Evolutionary conservation across 1,140 invertebrate genomes (phyloP).

Genomic region (Drosophila tani): DNA sequence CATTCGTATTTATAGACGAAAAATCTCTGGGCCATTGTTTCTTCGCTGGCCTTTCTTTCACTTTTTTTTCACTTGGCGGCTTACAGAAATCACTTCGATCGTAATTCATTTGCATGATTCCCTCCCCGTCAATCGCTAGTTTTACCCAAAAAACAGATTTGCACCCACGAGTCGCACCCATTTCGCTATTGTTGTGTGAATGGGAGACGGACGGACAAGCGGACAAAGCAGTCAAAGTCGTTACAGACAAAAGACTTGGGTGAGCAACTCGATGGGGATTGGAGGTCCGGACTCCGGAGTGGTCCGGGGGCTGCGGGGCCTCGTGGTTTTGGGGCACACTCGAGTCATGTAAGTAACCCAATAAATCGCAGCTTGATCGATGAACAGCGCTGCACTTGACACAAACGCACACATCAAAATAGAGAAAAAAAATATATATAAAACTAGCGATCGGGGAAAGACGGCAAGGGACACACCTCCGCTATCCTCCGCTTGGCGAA

Average conservation of each 20-base stretch:
- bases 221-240: slow-evolving; percentile 40
- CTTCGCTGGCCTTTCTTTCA: slow-evolving; percentile 71
- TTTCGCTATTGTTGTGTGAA: slow-evolving; percentile 72
- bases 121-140: slow-evolving; percentile 29
- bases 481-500: slow-evolving; percentile 36
- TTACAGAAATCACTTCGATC: slow-evolving; percentile 63
- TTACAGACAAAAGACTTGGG: slow-evolving; percentile 73
- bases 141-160: slow-evolving; percentile 62
- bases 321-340: slow-evolving; percentile 26
- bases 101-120: slow-evolving; percentile 75
- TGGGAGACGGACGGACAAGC: slow-evolving; percentile 52
- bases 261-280: slow-evolving; percentile 60
- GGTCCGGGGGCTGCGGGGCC: neutral
- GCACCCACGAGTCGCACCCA: slow-evolving; percentile 81
- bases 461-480: slow-evolving; percentile 19
- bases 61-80: slow-evolving; percentile 72
- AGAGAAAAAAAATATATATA: neutral
- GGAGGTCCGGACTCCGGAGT: neutral
- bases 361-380: slow-evolving; percentile 76
- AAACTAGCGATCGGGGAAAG: slow-evolving; percentile 4
- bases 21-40: slow-evolving; percentile 56
- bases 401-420: slow-evolving; percentile 42
- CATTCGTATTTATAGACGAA: slow-evolving; percentile 83
- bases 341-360: slow-evolving; percentile 77
- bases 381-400: slow-evolving; percentile 77